A percentile compares a stretch with the other conserved stretches of the same genome.
These are phyloP conservation scores for Elysia crispata DNA, from an alignment of 2,888 invertebrate species.

Conservation along the genomic window DNA sequence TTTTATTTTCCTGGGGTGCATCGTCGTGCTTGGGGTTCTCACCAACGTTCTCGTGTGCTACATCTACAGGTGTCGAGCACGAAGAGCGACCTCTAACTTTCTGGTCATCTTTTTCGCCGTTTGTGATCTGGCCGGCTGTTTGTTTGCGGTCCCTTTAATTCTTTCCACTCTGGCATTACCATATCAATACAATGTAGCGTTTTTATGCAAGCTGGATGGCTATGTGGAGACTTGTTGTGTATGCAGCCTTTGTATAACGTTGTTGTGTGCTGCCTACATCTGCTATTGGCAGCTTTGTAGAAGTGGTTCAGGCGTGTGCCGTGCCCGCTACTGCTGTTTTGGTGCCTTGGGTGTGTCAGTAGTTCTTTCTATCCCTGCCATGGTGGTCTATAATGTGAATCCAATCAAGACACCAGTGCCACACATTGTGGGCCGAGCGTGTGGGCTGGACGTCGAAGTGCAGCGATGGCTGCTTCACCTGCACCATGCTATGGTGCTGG, in stretches of 20 bases:
- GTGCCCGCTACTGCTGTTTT: slow-evolving; percentile 60
- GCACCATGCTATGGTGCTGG: slow-evolving; percentile 60
- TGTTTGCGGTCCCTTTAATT: slow-evolving; percentile 64
- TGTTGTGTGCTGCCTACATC: slow-evolving; percentile 67
- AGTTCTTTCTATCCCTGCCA: slow-evolving; percentile 61
- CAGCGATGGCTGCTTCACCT: slow-evolving; percentile 54
- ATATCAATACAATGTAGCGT: slow-evolving; percentile 57
- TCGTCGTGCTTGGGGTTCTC: slow-evolving; percentile 59
- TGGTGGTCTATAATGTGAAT: slow-evolving; percentile 61
- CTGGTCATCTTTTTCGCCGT: slow-evolving; percentile 66
- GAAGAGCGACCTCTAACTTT: slow-evolving; percentile 63
- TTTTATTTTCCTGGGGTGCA: slow-evolving; percentile 56
- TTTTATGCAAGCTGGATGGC: slow-evolving; percentile 64
- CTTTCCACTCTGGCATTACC: slow-evolving; percentile 63
- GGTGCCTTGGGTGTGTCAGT: slow-evolving; percentile 56
- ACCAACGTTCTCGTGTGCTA: slow-evolving; percentile 66
- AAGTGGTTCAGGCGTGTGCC: slow-evolving; percentile 60
- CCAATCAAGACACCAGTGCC: slow-evolving; percentile 52
- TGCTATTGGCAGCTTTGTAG: slow-evolving; percentile 66
- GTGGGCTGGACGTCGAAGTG: slow-evolving; percentile 60
- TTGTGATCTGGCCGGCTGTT: slow-evolving; percentile 63
- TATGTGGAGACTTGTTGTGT: slow-evolving; percentile 63
- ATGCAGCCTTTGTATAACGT: slow-evolving; percentile 61
- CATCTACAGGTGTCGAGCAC: slow-evolving; percentile 64
- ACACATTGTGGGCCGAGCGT: slow-evolving; percentile 59